phyloP scores from a whole-genome alignment of 2,797 vertebrate species.

The Meda fulgida region DNA sequence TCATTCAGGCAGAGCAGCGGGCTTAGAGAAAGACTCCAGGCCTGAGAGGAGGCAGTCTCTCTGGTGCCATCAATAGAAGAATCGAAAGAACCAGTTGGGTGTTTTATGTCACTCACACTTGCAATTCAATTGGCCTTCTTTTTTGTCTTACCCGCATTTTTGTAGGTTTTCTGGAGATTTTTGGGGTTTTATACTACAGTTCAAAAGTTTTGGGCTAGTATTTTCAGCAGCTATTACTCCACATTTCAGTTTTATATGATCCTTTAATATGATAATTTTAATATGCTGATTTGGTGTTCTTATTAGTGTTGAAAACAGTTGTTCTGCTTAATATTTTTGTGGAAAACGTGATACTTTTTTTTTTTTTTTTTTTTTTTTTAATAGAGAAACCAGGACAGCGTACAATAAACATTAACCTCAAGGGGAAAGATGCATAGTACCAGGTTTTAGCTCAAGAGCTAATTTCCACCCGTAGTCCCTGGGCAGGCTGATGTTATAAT shows the following conservation, averaged over 20 bases:
- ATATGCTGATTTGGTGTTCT: not conserved
- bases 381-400: too few relatives aligned
- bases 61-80: constrained; percentile 60
- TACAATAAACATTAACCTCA: too few relatives aligned
- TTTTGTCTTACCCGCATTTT: not conserved
- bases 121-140: not conserved
- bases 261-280: not conserved
- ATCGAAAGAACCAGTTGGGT: too few relatives aligned
- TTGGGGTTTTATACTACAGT: not conserved
- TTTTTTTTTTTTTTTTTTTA: too few relatives aligned
- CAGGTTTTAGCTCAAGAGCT: too few relatives aligned
- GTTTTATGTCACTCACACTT: constrained; percentile 38
- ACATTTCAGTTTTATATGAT: not conserved
- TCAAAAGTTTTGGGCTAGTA: not conserved
- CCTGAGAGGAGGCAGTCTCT: constrained; percentile 54
- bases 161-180: not conserved
- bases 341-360: not conserved
- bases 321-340: not conserved
- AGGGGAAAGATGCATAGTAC: too few relatives aligned
- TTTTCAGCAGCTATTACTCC: not conserved
- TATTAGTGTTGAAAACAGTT: not conserved
- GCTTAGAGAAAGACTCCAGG: constrained; percentile 52
- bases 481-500: too few relatives aligned
- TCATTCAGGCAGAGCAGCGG: constrained; percentile 67
- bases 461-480: too few relatives aligned